Evolutionary conservation across 2,888 invertebrate genomes (phyloP), one percentile per base, ranked within the genome.

Genomic region (Sinohyriopsis cumingii): DNA sequence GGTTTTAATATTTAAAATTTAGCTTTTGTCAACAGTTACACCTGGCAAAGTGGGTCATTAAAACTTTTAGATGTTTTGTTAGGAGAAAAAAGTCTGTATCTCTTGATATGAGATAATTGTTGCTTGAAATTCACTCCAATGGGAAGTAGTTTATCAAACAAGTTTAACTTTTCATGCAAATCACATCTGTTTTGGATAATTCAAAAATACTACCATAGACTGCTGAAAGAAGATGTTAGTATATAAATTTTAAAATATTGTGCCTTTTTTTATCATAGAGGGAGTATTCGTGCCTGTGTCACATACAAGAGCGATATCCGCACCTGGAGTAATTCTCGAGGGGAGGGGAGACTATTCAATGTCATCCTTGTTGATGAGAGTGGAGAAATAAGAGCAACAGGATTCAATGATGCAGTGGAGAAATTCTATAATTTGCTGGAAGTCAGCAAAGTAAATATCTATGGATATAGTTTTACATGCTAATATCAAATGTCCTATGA

Each of bases 321-420:
- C 71, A 94, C 94, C 0, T 99, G 97, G 96, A 95, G 94, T 75
- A 99, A 99, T 90, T 94, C 96, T 0, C 93, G 93, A 70, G 97
- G 98, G 0, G 97, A 97, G 90, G 99, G 99, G 0, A 96, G 96
- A 88, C 91, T 99, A 4, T 99, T 99, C 89, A 95, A 94, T 74
- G 93, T 98, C 91, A 97, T 96, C 90, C 91, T 99, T 20, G 91
- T 95, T 73, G 99, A 99, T 90, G 96, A 97, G 84, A 95, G 94
- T 72, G 97, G 98, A 3, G 98, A 98, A 91, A 98, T 99, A 79
- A 92, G 96, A 75, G 95, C 95, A 57, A 98, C 98, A 0, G 97
- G 94, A 3, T 99, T 99, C 88, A 94, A 93, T 80, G 95, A 95
- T 68, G 93, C 94, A 80, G 95, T 95, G 75, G 98, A 98, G 85